Evolutionary conservation across 2,888 invertebrate genomes (phyloP), one percentile per base, ranked within the genome.

Genomic region (Ochropacha duplaris): DNA sequence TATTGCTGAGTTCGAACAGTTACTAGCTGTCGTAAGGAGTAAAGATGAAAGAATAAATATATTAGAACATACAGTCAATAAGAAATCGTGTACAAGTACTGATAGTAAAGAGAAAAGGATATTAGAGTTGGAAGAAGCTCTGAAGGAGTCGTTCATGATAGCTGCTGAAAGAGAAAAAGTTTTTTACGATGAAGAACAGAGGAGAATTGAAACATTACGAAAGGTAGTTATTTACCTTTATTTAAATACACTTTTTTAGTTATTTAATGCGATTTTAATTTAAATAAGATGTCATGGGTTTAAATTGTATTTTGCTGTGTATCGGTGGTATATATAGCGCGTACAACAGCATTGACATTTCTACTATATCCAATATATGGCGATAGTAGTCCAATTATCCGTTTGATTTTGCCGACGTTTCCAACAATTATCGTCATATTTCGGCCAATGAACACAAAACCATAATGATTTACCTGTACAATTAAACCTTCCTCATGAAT

Each of bases 81-180:
- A 94, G 67, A 86, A 86, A 60, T 77, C 87, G 22, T 83, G 88
- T 14, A 57, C 70, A 1, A 69, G 78, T 36, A 76, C 79, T 19
- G 94, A 86, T 59, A 78, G 82, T 52, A 92, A 92, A 72, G 90
- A 93, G 36, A 93, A 93, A 61, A 93, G 96, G 62, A 95, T 96
- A 74, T 93, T 96, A 70, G 96, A 96, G 78, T 84, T 97, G 60
- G 96, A 97, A 81, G 96, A 96, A 69, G 98, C 98, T 22, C 90
- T 98, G 61, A 94, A 96, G 61, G 97, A 97, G 83, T 97, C 96
- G 64, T 95, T 96, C 57, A 83, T 94, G 77, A 94, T 96, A 73
- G 94, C 95, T n/a, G 94, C 95, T 2, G 95, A 96, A 67, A 92
- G 95, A 64, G 95, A 96, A 72, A 93, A 93, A 68, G 94, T 95